Percentiles rank a stretch among this genome's conserved stretches.
phyloP scores from a whole-genome alignment of 2,113 vertebrate genomes.

The Columba janthina region DNA sequence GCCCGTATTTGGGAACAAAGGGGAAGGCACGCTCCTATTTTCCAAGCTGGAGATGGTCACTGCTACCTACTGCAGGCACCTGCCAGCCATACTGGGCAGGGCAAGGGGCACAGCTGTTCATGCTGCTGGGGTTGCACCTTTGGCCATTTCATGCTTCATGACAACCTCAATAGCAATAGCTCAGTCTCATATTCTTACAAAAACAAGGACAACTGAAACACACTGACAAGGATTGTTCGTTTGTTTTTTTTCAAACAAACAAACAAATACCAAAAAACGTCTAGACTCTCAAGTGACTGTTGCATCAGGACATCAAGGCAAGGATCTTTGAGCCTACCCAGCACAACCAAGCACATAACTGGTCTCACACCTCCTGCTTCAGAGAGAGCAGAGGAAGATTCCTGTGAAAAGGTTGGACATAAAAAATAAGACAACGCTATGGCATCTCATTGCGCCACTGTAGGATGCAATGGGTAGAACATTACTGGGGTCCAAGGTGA shows the following conservation, averaged over 20 bases:
- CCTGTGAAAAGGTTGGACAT: background rate
- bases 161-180: background rate
- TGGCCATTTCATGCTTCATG: accelerated
- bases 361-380: background rate
- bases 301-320: background rate
- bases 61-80: background rate
- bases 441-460: background rate
- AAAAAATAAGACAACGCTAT: background rate
- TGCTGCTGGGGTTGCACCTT: accelerated
- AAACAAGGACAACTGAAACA: background rate
- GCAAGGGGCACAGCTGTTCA: background rate
- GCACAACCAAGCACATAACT: background rate
- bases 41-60: background rate
- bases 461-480: background rate
- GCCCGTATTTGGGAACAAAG: background rate
- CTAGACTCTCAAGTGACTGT: background rate
- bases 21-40: background rate
- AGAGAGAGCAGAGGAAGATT: background rate
- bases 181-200: background rate
- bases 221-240: background rate
- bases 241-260: too few relatives aligned
- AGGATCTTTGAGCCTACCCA: background rate
- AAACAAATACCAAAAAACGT: background rate
- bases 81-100: accelerated
- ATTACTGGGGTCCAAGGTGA: background rate